These are phyloP conservation scores for Tichodroma muraria DNA, from an alignment of 2,113 vertebrate species.

Conservation along the genomic window DNA sequence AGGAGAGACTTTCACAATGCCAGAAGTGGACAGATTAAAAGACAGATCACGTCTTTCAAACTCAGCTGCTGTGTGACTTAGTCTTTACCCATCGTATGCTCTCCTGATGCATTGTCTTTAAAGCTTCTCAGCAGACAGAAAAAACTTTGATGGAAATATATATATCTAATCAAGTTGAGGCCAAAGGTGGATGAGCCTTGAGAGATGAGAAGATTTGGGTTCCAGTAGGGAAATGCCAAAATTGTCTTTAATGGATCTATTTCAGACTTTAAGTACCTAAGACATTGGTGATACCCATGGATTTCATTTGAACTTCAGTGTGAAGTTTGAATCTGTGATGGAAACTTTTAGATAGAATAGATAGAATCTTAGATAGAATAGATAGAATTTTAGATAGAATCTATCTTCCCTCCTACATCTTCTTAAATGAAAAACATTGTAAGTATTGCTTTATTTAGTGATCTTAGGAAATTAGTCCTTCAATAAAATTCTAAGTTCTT, in stretches of 20 bases:
- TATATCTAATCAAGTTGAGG: neutral
- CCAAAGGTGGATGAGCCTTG: neutral
- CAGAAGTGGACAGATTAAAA: neutral
- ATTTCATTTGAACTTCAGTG: neutral
- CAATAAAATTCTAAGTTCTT: neutral
- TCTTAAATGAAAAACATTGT: neutral
- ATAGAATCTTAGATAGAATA: too few species aligned
- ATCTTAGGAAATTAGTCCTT: neutral
- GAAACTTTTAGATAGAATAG: neutral
- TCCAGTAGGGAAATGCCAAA: neutral
- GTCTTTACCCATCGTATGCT: neutral
- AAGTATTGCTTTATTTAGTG: neutral
- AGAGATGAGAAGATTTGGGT: neutral
- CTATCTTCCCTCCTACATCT: neutral
- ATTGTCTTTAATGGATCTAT: neutral
- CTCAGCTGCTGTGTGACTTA: neutral
- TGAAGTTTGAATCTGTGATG: neutral
- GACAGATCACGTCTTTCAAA: neutral
- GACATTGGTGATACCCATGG: neutral
- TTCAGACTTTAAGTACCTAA: neutral
- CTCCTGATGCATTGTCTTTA: neutral
- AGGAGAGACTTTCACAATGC: neutral
- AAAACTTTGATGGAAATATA: neutral
- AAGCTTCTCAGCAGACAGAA: neutral
- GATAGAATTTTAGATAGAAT: too few species aligned